Conservation (phyloP, 1,140 invertebrate species). For the Aphidius ervi region DNA sequence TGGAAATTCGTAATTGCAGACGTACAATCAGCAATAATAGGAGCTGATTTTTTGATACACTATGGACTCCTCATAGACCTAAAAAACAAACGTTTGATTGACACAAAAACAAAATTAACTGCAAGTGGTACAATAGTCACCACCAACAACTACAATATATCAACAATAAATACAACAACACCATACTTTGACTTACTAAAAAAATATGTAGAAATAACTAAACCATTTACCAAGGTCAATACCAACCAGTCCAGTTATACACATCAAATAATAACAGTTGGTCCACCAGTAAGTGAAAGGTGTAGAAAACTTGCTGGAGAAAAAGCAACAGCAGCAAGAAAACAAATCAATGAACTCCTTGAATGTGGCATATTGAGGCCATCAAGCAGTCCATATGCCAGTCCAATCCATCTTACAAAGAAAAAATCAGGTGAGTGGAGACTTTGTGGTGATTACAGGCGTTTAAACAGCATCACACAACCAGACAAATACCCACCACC, state of each 20-base stretch:
- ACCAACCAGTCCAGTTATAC: neutral
- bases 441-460: conserved; percentile 39
- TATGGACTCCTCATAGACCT: no score
- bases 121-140: no score
- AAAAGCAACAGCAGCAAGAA: neutral
- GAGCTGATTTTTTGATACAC: no score
- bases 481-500: conserved; percentile 35
- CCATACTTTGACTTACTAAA: no score
- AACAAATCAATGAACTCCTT: neutral
- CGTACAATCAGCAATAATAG: no score
- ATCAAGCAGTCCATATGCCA: conserved; percentile 40
- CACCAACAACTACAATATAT: no score
- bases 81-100: no score
- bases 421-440: conserved; percentile 37
- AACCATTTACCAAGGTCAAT: no score
- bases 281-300: conserved; percentile 26
- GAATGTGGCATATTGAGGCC: conserved; percentile 28
- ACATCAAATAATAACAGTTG: conserved; percentile 25
- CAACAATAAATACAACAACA: no score
- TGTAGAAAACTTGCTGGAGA: conserved; percentile 2
- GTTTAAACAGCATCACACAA: conserved; percentile 37
- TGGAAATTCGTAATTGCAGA: no score
- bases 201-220: no score
- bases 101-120: no score
- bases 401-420: conserved; percentile 36